Percentiles rank a stretch among this genome's conserved stretches.
Evolutionary conservation across 1,140 invertebrate genomes (phyloP).

Genomic region (Drosophila nikananu): DNA sequence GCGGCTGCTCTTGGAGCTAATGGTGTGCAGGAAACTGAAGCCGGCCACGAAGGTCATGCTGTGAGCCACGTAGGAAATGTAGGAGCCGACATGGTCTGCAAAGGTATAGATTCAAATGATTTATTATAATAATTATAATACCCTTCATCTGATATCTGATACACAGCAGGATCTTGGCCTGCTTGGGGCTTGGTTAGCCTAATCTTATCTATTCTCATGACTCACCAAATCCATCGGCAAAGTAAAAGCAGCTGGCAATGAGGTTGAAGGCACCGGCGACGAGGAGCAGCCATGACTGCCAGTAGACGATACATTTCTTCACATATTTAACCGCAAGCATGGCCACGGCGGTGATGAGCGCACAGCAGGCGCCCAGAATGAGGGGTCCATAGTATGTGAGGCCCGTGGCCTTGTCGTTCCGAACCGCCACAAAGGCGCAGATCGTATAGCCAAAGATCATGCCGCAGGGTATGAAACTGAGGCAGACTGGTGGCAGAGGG

Average conservation of each 20-base stretch:
- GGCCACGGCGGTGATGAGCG: constrained; percentile 50
- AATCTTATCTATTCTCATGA: constrained; percentile 4
- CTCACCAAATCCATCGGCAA: constrained; percentile 77
- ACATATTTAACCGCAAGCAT: constrained; percentile 66
- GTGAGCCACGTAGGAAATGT: constrained; percentile 77
- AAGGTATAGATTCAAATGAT: background rate
- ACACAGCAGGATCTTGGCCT: background rate
- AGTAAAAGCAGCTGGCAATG: constrained; percentile 78
- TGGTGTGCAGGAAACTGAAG: constrained; percentile 72
- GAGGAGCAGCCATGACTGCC: constrained; percentile 68
- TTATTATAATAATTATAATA: background rate
- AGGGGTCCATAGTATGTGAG: constrained; percentile 72
- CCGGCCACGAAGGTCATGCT: constrained; percentile 79
- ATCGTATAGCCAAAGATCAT: constrained; percentile 81
- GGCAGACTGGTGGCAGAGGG: constrained; percentile 51
- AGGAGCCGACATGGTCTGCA: constrained; percentile 77
- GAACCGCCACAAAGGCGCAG: constrained; percentile 70
- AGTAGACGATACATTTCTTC: constrained; percentile 72
- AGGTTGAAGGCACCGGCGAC: constrained; percentile 61
- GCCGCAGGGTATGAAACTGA: constrained; percentile 75
- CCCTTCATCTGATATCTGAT: background rate
- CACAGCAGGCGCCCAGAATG: constrained; percentile 69
- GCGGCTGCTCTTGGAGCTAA: constrained; percentile 61
- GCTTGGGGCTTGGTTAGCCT: background rate
- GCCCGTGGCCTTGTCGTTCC: constrained; percentile 34